phyloP scores from a whole-genome alignment of 2,888 invertebrate species.

The Chalcis sispes region DNA sequence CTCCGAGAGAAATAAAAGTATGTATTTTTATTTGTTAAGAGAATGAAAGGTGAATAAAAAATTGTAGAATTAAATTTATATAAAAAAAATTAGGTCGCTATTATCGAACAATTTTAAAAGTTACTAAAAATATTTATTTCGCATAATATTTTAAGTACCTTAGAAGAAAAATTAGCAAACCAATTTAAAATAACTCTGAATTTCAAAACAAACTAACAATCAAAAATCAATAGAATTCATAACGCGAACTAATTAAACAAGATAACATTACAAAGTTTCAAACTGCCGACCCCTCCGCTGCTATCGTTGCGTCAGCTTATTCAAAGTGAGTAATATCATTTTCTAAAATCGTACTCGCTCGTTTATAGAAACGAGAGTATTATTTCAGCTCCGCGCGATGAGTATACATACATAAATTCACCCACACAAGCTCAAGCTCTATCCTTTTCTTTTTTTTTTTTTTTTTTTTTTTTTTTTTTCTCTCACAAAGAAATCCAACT shows the following conservation, averaged over 20 bases:
- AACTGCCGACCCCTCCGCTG: background rate
- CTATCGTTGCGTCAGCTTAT: background rate
- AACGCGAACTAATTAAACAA: constrained; percentile 10
- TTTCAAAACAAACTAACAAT: background rate
- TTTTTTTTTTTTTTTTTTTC: background rate
- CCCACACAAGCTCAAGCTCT: too few species aligned
- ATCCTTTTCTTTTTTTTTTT: background rate
- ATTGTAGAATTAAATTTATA: too few species aligned
- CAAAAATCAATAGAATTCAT: background rate
- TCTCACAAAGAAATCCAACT: background rate
- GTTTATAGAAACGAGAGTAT: constrained; percentile 20
- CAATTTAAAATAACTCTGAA: background rate
- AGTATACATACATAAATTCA: background rate
- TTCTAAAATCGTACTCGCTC: constrained; percentile 20
- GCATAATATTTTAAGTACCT: background rate
- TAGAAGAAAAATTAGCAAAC: background rate
- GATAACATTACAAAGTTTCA: constrained; percentile 20
- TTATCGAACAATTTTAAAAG: too few species aligned
- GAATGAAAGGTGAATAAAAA: too few species aligned
- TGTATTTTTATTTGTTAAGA: too few species aligned
- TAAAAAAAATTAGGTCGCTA: too few species aligned
- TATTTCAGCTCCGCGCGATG: constrained; percentile 29
- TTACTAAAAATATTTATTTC: too few species aligned
- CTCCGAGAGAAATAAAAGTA: too few species aligned
- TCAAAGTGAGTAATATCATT: background rate